Evolutionary conservation across 2,113 vertebrate species (phyloP).

Genomic region (Etheostoma cragini): DNA sequence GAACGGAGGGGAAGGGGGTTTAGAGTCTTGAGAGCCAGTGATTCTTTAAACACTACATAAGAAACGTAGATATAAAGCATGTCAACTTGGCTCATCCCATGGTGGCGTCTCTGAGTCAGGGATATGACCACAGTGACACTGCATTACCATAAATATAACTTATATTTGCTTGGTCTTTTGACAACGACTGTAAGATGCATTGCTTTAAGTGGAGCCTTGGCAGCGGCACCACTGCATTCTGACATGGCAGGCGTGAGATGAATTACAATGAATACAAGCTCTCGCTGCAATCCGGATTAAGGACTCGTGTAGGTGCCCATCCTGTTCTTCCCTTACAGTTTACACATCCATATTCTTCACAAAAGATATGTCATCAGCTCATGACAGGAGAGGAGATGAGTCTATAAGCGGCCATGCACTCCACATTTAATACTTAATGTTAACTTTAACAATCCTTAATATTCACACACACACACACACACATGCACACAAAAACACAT

Average conservation of each 20-base stretch:
- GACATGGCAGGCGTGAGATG: conserved; percentile 65
- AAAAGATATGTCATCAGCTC: conserved; percentile 14
- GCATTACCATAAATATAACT: conserved; percentile 54
- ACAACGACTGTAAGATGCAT: conserved; percentile 45
- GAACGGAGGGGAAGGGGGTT: conserved; percentile 38
- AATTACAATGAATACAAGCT: conserved; percentile 68
- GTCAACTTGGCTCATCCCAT: background rate
- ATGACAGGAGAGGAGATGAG: background rate
- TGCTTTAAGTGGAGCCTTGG: conserved; percentile 65
- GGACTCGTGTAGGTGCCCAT: conserved; percentile 55
- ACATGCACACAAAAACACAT: too few relatives aligned
- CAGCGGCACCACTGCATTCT: conserved; percentile 56
- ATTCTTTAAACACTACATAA: conserved; percentile 27
- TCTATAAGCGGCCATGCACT: background rate
- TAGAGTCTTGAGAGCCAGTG: conserved; percentile 7
- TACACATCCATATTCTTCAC: conserved; percentile 39
- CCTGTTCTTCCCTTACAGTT: conserved; percentile 36
- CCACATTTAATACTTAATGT: background rate
- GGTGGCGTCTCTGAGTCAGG: conserved; percentile 16
- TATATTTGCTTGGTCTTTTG: conserved; percentile 22
- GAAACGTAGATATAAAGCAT: conserved; percentile 20
- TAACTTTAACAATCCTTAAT: too few relatives aligned
- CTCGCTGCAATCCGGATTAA: conserved; percentile 67
- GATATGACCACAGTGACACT: conserved; percentile 28
- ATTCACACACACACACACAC: too few relatives aligned